Evolutionary conservation across 2,888 invertebrate species (phyloP).

Genomic region (Elmis aenea): DNA sequence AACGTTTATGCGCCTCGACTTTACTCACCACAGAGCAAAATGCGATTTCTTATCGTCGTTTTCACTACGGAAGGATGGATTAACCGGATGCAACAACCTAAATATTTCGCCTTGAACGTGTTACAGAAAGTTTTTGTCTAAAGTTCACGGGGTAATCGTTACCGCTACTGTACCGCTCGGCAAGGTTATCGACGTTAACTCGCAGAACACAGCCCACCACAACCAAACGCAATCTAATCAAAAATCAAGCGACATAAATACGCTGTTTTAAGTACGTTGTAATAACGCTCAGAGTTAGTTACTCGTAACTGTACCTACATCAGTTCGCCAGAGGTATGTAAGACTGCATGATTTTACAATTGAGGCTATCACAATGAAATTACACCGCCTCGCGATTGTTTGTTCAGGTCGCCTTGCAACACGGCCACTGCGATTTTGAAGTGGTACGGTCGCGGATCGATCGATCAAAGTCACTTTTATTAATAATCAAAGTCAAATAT

Average conservation of each 20-base stretch:
- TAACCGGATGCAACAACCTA: too few species aligned
- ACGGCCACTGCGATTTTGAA: slow-evolving; percentile 33
- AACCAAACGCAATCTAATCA: not conserved
- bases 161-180: too few species aligned
- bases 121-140: too few species aligned
- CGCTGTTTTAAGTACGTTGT: not conserved
- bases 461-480: slow-evolving; percentile 48
- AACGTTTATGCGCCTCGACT: too few species aligned
- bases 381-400: slow-evolving; percentile 7
- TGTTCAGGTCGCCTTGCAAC: not conserved
- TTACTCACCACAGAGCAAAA: too few species aligned
- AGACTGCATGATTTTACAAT: slow-evolving; percentile 6
- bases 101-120: too few species aligned
- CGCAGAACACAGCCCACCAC: slow-evolving; percentile 2
- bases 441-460: slow-evolving; percentile 35
- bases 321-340: slow-evolving; percentile 3
- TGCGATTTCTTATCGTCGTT: too few species aligned
- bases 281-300: not conserved
- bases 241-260: not conserved
- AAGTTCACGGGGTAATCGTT: too few species aligned
- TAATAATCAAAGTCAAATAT: slow-evolving; percentile 46
- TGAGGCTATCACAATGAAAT: slow-evolving; percentile 4
- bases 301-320: not conserved
- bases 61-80: too few species aligned
- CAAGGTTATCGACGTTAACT: not conserved